A percentile compares a stretch with the other conserved stretches of the same genome.
Conservation (phyloP, 2,113 vertebrate species). For the Macquaria ambigua region DNA sequence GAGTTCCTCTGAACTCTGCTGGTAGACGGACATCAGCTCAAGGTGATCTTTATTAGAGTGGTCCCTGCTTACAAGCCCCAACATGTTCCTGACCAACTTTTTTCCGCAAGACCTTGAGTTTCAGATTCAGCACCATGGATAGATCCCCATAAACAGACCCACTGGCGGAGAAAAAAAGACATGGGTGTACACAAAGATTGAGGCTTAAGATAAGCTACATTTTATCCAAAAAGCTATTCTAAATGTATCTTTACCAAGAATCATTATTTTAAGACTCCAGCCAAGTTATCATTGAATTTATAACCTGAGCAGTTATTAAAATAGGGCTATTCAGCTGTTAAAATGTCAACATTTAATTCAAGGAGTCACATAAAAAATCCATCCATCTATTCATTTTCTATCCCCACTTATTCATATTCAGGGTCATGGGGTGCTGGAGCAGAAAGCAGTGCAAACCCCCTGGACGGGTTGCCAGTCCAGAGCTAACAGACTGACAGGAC, state of each 20-base stretch:
- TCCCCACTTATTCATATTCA: conserved; percentile 58
- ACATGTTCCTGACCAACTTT: conserved; percentile 10
- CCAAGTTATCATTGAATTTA: neutral
- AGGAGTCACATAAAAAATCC: conserved; percentile 15
- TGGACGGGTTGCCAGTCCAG: conserved; percentile 51
- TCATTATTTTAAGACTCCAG: neutral
- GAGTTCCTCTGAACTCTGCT: conserved; percentile 32
- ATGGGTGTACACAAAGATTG: neutral
- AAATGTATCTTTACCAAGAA: neutral
- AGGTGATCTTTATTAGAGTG: conserved; percentile 46
- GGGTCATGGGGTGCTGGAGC: conserved; percentile 60
- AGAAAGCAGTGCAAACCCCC: conserved; percentile 48
- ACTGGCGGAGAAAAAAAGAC: neutral
- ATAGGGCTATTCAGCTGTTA: neutral
- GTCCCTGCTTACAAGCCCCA: conserved; percentile 22
- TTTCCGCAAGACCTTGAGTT: conserved; percentile 13
- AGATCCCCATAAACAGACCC: conserved; percentile 40
- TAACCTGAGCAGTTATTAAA: neutral
- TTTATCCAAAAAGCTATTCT: neutral
- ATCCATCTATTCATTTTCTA: conserved; percentile 34
- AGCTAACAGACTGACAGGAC: conserved; percentile 64
- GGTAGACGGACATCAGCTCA: conserved; percentile 34
- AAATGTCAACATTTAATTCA: conserved; percentile 16
- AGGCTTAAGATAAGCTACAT: neutral
- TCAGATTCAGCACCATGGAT: conserved; percentile 76